phyloP scores from a whole-genome alignment of 2,797 vertebrate genomes.

The Bucorvus abyssinicus region DNA sequence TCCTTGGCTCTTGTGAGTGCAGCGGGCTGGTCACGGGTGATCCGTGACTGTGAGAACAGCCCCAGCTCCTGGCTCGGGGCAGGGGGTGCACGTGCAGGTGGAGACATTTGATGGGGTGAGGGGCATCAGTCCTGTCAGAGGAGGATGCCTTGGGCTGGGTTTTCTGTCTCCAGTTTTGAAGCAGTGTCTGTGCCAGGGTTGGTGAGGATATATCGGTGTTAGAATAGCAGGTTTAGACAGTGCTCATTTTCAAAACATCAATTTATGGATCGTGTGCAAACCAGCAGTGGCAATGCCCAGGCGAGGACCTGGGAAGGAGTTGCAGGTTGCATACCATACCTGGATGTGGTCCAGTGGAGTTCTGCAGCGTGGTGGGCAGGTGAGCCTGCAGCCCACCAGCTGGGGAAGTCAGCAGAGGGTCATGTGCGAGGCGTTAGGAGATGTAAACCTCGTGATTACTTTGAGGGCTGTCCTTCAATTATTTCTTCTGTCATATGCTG shows the following conservation, averaged over 20 bases:
- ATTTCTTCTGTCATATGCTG: neutral
- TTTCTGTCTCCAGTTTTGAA: neutral
- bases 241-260: neutral
- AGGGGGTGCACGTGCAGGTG: neutral
- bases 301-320: neutral
- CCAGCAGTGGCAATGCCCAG: neutral
- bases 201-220: neutral
- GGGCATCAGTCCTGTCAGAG: neutral
- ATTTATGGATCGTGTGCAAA: neutral
- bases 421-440: neutral
- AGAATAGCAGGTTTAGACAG: neutral
- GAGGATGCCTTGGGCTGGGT: neutral
- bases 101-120: neutral
- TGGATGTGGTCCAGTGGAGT: neutral
- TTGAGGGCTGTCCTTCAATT: neutral
- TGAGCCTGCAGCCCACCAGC: neutral
- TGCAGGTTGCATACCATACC: accelerated
- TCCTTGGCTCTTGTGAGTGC: neutral
- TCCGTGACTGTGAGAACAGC: neutral
- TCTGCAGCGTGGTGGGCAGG: neutral
- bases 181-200: neutral
- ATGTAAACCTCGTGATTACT: neutral
- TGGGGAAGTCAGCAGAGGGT: neutral
- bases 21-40: neutral
- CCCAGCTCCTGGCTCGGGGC: neutral